Conservation (phyloP, 64 coral and sea anemone species). For the Montipora foliosa region DNA sequence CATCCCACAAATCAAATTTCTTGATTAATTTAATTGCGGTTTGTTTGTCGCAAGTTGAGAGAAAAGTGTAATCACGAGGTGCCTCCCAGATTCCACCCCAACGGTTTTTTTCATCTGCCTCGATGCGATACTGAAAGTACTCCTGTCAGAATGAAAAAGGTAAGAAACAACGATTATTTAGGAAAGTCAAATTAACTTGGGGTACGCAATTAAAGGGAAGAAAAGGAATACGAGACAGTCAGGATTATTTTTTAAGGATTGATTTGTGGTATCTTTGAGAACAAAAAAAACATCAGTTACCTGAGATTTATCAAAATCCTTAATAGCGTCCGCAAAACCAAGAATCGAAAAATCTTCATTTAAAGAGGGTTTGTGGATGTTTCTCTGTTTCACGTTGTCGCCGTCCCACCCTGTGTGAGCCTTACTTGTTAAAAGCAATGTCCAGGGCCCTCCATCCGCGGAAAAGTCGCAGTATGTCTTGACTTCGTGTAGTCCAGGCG, state of each 20-base stretch:
- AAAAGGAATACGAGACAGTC: too few species aligned
- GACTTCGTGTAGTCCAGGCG: slow-evolving; percentile 48
- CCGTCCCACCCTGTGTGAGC: slow-evolving; percentile 50
- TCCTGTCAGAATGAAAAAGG: neutral
- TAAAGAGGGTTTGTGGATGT: slow-evolving; percentile 56
- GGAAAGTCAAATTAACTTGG: too few species aligned
- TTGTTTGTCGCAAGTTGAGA: slow-evolving; percentile 68
- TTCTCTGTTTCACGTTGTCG: slow-evolving; percentile 71
- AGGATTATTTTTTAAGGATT: too few species aligned
- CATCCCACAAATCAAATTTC: slow-evolving; percentile 59
- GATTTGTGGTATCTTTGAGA: neutral
- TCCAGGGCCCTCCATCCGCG: slow-evolving; percentile 72
- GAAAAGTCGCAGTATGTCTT: slow-evolving; percentile 84
- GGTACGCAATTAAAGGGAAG: too few species aligned
- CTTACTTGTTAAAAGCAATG: slow-evolving; percentile 67
- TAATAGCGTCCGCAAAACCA: slow-evolving; percentile 77
- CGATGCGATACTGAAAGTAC: slow-evolving; percentile 84
- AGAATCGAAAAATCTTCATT: slow-evolving; percentile 75
- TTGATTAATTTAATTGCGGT: slow-evolving; percentile 69
- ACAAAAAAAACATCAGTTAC: neutral
- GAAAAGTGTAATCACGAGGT: slow-evolving; percentile 64
- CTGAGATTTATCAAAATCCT: slow-evolving; percentile 68
- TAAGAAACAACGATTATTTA: neutral
- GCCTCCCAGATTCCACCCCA: slow-evolving; percentile 86
- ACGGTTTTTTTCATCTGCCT: slow-evolving; percentile 69